These are phyloP conservation scores for Lochmaea capreae DNA, from an alignment of 2,888 invertebrate genomes.

Conservation along the genomic window DNA sequence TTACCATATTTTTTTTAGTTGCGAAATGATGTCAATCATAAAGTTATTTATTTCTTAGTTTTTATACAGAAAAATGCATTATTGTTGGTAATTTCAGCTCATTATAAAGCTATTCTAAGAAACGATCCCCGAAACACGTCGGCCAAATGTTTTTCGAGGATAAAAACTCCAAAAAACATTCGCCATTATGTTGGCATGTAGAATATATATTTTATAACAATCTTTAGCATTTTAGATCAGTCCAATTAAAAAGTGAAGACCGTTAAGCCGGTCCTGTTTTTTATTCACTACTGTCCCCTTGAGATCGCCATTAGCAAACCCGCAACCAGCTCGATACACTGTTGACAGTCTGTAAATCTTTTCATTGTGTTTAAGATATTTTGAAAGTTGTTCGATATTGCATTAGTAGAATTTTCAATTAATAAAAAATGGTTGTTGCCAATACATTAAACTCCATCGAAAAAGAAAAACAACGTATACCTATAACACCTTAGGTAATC, in stretches of 20 bases:
- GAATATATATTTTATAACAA: constrained; percentile 34
- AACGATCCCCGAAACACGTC: not conserved
- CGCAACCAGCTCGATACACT: constrained; percentile 39
- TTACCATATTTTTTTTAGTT: too few relatives aligned
- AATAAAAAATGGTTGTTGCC: not conserved
- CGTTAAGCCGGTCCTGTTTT: constrained; percentile 46
- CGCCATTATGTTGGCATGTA: constrained; percentile 26
- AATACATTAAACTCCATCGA: not conserved
- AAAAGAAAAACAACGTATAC: not conserved
- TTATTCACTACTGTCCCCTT: constrained; percentile 46
- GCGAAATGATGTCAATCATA: too few relatives aligned
- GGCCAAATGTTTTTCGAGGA: constrained; percentile 8
- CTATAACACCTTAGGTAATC: too few relatives aligned
- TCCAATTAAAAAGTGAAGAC: constrained; percentile 38
- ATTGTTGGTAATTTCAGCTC: constrained; percentile 3
- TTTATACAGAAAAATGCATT: not conserved
- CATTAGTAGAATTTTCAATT: not conserved
- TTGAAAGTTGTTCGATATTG: not conserved
- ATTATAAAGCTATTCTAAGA: constrained; percentile 14
- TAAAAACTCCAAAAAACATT: constrained; percentile 24
- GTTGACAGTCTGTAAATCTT: constrained; percentile 5
- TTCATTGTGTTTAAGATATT: not conserved
- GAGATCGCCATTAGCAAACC: constrained; percentile 44
- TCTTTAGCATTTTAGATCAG: constrained; percentile 37
- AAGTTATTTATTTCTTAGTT: not conserved